Conservation (phyloP, 2,797 vertebrate species). For the Enteromius mattozi region DNA sequence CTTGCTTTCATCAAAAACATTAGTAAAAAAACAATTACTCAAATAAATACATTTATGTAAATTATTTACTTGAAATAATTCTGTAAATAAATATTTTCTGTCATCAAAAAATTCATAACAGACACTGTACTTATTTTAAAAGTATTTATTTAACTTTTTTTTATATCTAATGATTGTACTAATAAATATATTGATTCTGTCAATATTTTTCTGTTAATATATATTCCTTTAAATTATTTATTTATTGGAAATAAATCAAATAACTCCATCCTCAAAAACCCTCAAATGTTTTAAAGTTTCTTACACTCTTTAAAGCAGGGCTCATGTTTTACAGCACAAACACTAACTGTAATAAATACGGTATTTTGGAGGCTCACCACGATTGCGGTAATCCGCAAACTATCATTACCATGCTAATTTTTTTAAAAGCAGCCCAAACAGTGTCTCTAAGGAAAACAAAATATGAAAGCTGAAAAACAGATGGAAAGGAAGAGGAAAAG, state of each 20-base stretch:
- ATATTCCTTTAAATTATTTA: too few species aligned
- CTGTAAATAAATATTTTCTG: too few species aligned
- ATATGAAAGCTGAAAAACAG: not conserved
- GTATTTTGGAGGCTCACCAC: not conserved
- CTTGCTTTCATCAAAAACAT: too few species aligned
- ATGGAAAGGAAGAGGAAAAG: not conserved
- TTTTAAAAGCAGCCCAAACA: not conserved
- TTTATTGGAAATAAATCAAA: not conserved
- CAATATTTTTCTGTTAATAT: too few species aligned
- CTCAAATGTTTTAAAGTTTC: not conserved
- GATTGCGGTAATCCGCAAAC: not conserved
- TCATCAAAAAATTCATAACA: too few species aligned
- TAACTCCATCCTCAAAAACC: not conserved
- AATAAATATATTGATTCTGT: too few species aligned
- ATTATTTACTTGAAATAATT: too few species aligned
- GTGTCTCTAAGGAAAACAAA: not conserved
- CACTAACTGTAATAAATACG: not conserved
- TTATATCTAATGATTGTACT: too few species aligned
- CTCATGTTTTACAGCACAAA: not conserved
- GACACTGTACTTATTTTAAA: too few species aligned
- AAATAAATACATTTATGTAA: too few species aligned
- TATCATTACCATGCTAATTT: not conserved
- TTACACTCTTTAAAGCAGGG: not conserved
- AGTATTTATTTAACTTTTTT: too few species aligned
- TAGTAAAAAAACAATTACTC: too few species aligned